Evolutionary conservation across 1,140 invertebrate species (phyloP), one percentile per base, ranked within the genome.

Genomic region (Orussus abietinus): DNA sequence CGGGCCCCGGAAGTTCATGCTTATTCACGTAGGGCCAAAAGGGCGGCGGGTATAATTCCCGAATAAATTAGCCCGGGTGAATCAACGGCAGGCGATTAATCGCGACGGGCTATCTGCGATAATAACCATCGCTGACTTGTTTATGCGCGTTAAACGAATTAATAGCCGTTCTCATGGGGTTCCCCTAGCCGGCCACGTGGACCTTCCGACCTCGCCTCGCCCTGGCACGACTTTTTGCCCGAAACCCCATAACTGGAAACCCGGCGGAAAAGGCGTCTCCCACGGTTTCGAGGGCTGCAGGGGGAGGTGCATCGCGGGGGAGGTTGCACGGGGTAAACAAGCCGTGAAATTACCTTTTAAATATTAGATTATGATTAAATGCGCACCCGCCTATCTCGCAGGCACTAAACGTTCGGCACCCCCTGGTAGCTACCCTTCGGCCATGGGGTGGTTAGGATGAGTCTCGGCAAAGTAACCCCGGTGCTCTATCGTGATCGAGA

Each of bases 321-420:
- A 54, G 49, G 55, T 51, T 38, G 59, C 47, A 54, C 51, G 64
- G 45, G 45, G 64, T 69, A 72, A 74, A 74, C 71, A 74, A 60
- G 56, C 68, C 71, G 66, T 74, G 71, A 74, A 74, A 74, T 74
- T 74, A 72, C 69, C 66, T 70, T 70, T 72, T 74, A 72, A 74
- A 74, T 74, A 74, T 74, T 72, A 71, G 68, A 72, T 74, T 72
- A 74, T 70, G 66, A 74, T 71, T 74, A 70, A 72, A 74, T 68
- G 66, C 69, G 68, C 68, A 64, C 57, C 46, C 41, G 45, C 41
- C 51, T 55, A 57, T 57, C 61, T 63, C 51, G 49, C 43, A 64
- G 61, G 57, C 57, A 57, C 57, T 67, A 72, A 69, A 67, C 59
- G 70, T 65, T 69, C 63, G 53, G 49, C 43, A 43, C 37, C 42